A percentile compares a stretch with the other conserved stretches of the same genome.
Evolutionary conservation across 2,113 vertebrate species (phyloP).

Genomic region (Crotalus helleri): DNA sequence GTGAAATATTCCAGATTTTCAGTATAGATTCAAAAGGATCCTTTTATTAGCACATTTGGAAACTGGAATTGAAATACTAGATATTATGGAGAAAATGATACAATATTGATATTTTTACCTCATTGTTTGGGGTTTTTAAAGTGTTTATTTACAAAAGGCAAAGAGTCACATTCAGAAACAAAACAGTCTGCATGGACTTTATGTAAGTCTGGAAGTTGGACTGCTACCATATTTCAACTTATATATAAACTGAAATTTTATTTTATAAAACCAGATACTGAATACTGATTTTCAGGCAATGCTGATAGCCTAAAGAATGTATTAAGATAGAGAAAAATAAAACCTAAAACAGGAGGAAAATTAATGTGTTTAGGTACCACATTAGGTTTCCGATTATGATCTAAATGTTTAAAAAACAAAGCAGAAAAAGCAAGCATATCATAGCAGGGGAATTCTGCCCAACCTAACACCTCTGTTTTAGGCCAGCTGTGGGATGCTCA

Average conservation of each 20-base stretch:
- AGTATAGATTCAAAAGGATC: not conserved
- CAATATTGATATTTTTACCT: not conserved
- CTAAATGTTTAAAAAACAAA: not conserved
- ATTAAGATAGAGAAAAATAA: not conserved
- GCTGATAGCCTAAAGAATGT: not conserved
- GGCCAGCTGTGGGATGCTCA: too few species aligned
- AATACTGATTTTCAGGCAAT: slow-evolving; percentile 12
- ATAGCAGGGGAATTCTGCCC: too few species aligned
- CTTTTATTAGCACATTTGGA: slow-evolving; percentile 2
- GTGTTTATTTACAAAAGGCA: not conserved
- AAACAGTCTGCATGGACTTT: slow-evolving; percentile 52
- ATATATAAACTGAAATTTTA: slow-evolving; percentile 6
- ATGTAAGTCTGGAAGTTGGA: not conserved
- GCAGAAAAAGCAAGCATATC: too few species aligned
- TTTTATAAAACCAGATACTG: slow-evolving; percentile 9
- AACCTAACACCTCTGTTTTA: too few species aligned
- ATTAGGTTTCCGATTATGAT: not conserved
- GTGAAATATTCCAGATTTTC: not conserved
- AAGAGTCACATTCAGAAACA: not conserved
- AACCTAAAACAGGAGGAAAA: not conserved
- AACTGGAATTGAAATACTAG: slow-evolving; percentile 11
- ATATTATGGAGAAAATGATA: not conserved
- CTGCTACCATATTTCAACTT: slow-evolving; percentile 40
- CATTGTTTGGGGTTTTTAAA: not conserved
- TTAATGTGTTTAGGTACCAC: not conserved